Evolutionary conservation across 53 echinoderm and acorn worm species (phyloP), one percentile per base, ranked within the genome.

Genomic region (Luidia sarsii): DNA sequence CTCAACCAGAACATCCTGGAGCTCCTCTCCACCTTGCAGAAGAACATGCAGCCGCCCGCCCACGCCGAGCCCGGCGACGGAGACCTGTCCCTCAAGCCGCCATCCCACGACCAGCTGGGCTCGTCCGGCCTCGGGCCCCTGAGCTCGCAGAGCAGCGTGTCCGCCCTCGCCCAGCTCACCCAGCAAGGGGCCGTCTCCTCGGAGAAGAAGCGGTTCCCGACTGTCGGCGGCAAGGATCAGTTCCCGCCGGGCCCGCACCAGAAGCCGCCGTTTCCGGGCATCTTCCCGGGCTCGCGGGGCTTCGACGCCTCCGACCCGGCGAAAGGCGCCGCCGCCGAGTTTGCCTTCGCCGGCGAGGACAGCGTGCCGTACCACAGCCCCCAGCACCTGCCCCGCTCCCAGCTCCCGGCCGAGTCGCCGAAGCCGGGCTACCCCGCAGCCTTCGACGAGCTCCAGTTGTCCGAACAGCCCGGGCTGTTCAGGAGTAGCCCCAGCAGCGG

Each of bases 1-100:
- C 33, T 77, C 61, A 77, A 60, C 32, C 77, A 77, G 31, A 89
- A 81, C 63, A 85, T 84, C 70, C 75, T 94, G 33, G 91, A 91
- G 56, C 82, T 91, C 43, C 71, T 91, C 33, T 52, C 87, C 3
- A 87, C 83, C 31, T 51, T 91, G 49, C 87, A 91, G 71, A 83
- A 80, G 48, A 87, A 87, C 71, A 87, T 83, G 38, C 48, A 61
- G 65, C 90, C 59, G 48, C 27, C 77, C n/a, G 7, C 59, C 1
- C 60, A 77, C 2, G 31, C 77, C 1, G 10, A 43, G 8, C 60
- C 59, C 6, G 41, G 41, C 11, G 50, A 16, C 18, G 33, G 52
- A 31, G 50, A 16, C 25, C 41, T 54, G n/a, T 35, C 55, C 39
- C 34, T 72, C 23, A 59, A 77, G 7, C 39, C 56, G 22, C 20